Evolutionary conservation across 2,797 vertebrate genomes (phyloP).

Genomic region (Eurystomus glaucurus): DNA sequence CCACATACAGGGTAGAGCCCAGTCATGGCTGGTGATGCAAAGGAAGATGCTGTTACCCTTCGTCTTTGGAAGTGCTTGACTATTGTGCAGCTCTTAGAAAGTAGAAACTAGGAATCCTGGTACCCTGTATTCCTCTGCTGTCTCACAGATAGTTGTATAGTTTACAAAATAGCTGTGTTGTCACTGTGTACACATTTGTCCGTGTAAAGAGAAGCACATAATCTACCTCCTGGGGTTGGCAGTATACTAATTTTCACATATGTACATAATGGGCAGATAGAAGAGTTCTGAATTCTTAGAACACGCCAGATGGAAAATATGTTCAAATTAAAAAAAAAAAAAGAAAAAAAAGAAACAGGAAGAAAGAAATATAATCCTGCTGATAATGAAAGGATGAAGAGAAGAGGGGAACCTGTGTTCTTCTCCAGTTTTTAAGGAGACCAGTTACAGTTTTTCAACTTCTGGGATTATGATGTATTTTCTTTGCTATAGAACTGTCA

Average conservation of each 20-base stretch:
- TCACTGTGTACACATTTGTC: not conserved
- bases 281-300: not conserved
- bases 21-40: not conserved
- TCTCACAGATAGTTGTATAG: not conserved
- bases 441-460: not conserved
- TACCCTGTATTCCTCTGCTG: accelerated
- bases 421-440: not conserved
- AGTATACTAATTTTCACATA: not conserved
- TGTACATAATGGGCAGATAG: not conserved
- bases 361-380: not conserved
- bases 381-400: not conserved
- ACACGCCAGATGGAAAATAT: not conserved
- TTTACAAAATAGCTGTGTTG: not conserved
- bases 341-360: not conserved
- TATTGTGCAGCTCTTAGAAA: not conserved
- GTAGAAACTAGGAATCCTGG: not conserved
- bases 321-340: not conserved
- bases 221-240: not conserved
- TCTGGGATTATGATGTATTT: slow-evolving; percentile 32
- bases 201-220: not conserved
- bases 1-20: accelerated
- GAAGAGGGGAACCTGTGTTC: not conserved
- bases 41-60: not conserved
- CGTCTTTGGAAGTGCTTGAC: not conserved
- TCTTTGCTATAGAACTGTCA: slow-evolving; percentile 47